phyloP scores from a whole-genome alignment of 2,797 vertebrate species.

The Taeniopygia guttata region DNA sequence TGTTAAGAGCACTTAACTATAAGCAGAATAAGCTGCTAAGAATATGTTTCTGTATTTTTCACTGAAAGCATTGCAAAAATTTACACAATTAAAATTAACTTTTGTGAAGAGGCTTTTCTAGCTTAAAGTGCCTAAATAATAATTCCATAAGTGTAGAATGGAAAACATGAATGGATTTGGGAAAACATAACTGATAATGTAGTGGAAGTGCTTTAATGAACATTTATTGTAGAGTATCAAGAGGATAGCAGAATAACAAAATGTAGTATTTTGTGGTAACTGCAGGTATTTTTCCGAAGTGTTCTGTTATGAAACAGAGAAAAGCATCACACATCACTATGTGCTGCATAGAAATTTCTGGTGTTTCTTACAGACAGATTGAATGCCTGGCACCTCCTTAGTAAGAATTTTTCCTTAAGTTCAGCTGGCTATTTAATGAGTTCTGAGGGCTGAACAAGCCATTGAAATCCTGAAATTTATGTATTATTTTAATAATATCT shows the following conservation, averaged over 20 bases:
- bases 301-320: neutral
- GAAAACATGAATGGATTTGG: neutral
- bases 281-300: neutral
- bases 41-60: neutral
- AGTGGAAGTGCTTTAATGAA: neutral
- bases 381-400: neutral
- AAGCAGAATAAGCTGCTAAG: neutral
- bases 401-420: neutral
- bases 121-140: neutral
- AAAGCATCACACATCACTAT: neutral
- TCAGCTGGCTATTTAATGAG: neutral
- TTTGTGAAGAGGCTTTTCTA: neutral
- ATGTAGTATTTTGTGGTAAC: neutral
- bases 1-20: neutral
- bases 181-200: neutral
- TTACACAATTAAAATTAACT: neutral
- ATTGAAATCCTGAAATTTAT: neutral
- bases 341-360: neutral
- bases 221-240: neutral
- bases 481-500: neutral
- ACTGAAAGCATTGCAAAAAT: neutral
- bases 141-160: neutral
- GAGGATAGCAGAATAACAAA: neutral
- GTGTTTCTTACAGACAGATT: neutral
- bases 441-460: neutral